Evolutionary conservation across 2,113 vertebrate genomes (phyloP).

Genomic region (Pollachius pollachius): DNA sequence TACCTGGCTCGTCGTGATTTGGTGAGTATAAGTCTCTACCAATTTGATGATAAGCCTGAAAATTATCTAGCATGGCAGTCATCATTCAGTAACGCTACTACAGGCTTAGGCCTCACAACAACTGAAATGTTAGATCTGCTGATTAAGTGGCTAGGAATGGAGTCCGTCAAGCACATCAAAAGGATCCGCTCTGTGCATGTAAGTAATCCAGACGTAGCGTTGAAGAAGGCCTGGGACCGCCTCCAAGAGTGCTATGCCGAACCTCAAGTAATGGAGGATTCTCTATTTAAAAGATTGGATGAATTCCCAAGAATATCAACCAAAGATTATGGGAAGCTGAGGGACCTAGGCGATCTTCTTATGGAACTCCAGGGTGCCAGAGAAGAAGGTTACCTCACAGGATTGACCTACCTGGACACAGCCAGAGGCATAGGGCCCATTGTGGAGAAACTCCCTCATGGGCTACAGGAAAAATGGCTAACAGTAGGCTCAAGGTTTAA

Average conservation of each 20-base stretch:
- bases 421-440: conserved; percentile 22
- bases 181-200: conserved; percentile 9
- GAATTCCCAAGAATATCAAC: conserved; percentile 1
- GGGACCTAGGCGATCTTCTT: conserved; percentile 16
- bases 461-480: conserved; percentile 22
- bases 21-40: conserved; percentile 13
- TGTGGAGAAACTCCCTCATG: conserved; percentile 20
- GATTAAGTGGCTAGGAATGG: conserved; percentile 10
- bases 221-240: conserved; percentile 3
- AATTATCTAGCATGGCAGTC: conserved; percentile 16
- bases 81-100: conserved; percentile 4
- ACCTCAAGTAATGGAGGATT: conserved; percentile 18
- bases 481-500: background rate
- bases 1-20: too few relatives aligned
- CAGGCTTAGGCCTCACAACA: background rate
- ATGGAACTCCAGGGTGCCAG: too few relatives aligned
- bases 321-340: conserved; percentile 13
- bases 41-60: conserved; percentile 15
- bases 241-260: too few relatives aligned
- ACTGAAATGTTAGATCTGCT: conserved; percentile 10
- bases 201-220: background rate
- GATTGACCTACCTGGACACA: too few relatives aligned
- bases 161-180: too few relatives aligned
- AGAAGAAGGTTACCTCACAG: too few relatives aligned
- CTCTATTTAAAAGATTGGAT: too few relatives aligned